Evolutionary conservation across 1,140 invertebrate species (phyloP).

Genomic region (Drosophila bipectinata): DNA sequence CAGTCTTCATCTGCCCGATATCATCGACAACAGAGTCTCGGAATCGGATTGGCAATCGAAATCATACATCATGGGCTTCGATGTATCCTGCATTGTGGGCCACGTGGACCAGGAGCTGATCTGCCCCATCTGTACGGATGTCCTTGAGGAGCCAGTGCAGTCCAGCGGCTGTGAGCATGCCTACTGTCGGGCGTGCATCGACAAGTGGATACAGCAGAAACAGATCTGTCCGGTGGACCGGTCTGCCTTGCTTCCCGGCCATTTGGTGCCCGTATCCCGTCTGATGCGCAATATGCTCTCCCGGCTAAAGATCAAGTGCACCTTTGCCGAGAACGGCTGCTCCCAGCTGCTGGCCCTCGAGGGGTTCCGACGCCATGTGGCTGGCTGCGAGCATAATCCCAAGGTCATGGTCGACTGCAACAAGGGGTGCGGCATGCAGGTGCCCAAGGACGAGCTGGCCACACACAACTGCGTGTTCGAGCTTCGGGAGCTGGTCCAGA

Average conservation of each 20-base stretch:
- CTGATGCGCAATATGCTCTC: slow-evolving; percentile 68
- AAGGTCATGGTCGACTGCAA: slow-evolving; percentile 50
- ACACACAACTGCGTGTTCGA: slow-evolving; percentile 55
- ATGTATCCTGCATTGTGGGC: slow-evolving; percentile 52
- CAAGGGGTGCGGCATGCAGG: slow-evolving; percentile 55
- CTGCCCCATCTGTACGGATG: slow-evolving; percentile 63
- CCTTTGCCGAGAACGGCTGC: slow-evolving; percentile 48
- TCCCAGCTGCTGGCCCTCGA: slow-evolving; percentile 23
- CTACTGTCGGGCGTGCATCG: slow-evolving; percentile 57
- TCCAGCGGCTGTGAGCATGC: slow-evolving; percentile 59
- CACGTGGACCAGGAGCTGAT: slow-evolving; percentile 63
- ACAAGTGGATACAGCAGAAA: slow-evolving; percentile 61
- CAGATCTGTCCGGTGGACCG: slow-evolving; percentile 62
- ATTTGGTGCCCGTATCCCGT: slow-evolving; percentile 45
- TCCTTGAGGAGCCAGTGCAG: slow-evolving; percentile 63
- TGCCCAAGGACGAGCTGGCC: slow-evolving; percentile 60
- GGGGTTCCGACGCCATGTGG: slow-evolving; percentile 52
- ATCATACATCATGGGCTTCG: slow-evolving; percentile 52
- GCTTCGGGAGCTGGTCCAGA: slow-evolving; percentile 42
- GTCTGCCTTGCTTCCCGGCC: slow-evolving; percentile 13
- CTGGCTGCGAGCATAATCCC: slow-evolving; percentile 51
- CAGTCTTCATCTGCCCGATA: neutral
- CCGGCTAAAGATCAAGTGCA: slow-evolving; percentile 52
- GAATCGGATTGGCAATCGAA: neutral
- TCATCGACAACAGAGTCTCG: slow-evolving; percentile 9